Percentiles rank a stretch among this genome's conserved stretches.
Evolutionary conservation across 2,888 invertebrate species (phyloP).

Genomic region (Ophonus ardosiacus): DNA sequence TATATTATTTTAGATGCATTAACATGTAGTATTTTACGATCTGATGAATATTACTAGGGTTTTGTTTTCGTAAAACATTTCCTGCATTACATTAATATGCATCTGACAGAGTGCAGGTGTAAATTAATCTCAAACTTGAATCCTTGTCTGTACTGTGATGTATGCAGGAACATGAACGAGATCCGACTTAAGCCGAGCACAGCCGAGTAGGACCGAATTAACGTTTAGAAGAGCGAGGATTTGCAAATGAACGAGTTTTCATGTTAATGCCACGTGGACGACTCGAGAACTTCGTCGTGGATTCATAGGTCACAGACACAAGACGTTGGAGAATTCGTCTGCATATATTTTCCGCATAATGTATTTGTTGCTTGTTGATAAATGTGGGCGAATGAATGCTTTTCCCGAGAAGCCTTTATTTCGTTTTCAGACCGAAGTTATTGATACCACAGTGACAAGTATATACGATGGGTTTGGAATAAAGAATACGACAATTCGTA

Average conservation of each 20-base stretch:
- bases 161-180: slow-evolving; percentile 23
- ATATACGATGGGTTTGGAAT: background rate
- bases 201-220: slow-evolving; percentile 8
- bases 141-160: background rate
- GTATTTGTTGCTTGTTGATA: background rate
- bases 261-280: slow-evolving; percentile 16
- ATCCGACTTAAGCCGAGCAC: slow-evolving; percentile 3
- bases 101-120: slow-evolving; percentile 4
- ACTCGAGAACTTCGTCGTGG: background rate
- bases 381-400: slow-evolving; percentile 13
- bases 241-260: slow-evolving; percentile 38
- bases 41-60: background rate
- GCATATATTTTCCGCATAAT: slow-evolving; percentile 18
- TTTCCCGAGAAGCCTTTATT: background rate
- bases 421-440: background rate
- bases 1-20: background rate
- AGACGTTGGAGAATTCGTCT: background rate
- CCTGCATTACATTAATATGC: slow-evolving; percentile 2
- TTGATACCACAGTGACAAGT: background rate
- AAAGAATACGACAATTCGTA: background rate
- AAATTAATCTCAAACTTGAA: slow-evolving; percentile 20
- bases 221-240: background rate
- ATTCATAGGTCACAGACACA: background rate
- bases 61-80: slow-evolving; percentile 4
- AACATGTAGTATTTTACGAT: background rate